These are phyloP conservation scores for Ciconia boyciana DNA, from an alignment of 2,113 vertebrate genomes.

Conservation along the genomic window DNA sequence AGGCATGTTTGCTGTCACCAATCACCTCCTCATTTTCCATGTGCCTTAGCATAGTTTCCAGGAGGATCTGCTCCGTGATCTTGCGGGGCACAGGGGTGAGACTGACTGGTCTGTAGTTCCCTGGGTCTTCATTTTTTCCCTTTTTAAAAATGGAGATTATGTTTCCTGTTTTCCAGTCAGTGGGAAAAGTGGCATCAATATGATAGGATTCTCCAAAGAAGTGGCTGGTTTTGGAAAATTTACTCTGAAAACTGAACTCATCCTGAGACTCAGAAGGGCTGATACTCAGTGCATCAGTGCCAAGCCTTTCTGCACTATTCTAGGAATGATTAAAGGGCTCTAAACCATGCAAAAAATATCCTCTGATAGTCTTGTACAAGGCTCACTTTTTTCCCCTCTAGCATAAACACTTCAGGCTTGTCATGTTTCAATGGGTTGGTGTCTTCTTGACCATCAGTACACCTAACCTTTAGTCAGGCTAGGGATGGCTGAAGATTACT, in stretches of 20 bases:
- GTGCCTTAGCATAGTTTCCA: background rate
- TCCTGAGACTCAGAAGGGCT: background rate
- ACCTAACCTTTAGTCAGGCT: background rate
- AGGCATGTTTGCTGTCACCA: background rate
- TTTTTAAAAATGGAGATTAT: background rate
- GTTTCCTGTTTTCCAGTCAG: background rate
- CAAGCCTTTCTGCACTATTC: background rate
- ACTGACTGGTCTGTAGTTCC: background rate
- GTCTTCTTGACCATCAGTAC: background rate
- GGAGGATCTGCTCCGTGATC: background rate
- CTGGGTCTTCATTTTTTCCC: background rate
- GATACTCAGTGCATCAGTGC: background rate
- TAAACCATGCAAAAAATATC: background rate
- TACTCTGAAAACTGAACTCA: background rate
- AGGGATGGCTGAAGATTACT: background rate
- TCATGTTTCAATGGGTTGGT: background rate
- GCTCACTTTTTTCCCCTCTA: background rate
- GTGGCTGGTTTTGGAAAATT: background rate
- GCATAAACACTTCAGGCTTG: background rate
- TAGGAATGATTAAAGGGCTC: background rate
- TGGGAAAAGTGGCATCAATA: background rate
- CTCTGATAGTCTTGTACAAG: background rate
- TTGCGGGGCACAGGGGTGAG: background rate
- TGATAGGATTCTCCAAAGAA: background rate
- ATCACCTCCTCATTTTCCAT: background rate